A percentile compares a stretch with the other conserved stretches of the same genome.
phyloP scores from a whole-genome alignment of 2,797 vertebrate species.

The Chaetodon trifasciatus region DNA sequence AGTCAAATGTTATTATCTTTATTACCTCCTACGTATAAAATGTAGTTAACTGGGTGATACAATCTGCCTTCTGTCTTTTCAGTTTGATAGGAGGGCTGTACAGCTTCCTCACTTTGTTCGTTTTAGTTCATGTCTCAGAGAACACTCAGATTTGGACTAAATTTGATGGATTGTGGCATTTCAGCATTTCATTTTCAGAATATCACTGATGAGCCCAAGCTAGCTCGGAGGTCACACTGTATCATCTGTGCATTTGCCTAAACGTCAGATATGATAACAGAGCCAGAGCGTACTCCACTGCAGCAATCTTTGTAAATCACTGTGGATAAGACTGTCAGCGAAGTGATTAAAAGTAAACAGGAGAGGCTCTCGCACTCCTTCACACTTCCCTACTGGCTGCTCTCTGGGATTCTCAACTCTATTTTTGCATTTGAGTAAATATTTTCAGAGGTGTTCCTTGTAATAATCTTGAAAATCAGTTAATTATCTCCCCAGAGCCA shows the following conservation, averaged over 20 bases:
- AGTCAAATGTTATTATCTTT: not conserved
- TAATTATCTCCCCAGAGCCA: conserved; percentile 48
- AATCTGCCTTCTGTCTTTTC: conserved; percentile 2
- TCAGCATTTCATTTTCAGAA: not conserved
- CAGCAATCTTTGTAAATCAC: conserved; percentile 33
- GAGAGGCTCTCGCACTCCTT: conserved; percentile 26
- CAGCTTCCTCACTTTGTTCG: not conserved
- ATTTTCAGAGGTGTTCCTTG: conserved; percentile 40
- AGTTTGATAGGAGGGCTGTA: not conserved
- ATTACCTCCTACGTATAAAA: not conserved
- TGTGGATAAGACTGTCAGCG: conserved; percentile 39
- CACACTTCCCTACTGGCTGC: conserved; percentile 52
- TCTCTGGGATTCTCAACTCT: conserved; percentile 43
- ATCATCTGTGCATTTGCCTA: conserved; percentile 38
- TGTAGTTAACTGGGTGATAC: not conserved
- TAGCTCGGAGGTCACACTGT: not conserved
- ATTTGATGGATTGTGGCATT: conserved; percentile 23
- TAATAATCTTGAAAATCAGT: conserved; percentile 41
- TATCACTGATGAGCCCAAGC: conserved; percentile 2
- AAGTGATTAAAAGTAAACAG: conserved; percentile 46
- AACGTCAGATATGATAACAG: conserved; percentile 32
- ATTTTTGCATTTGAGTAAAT: conserved; percentile 49
- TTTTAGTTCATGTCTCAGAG: not conserved
- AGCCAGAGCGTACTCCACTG: conserved; percentile 2
- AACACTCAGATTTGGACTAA: not conserved